A percentile compares a stretch with the other conserved stretches of the same genome.
These are phyloP conservation scores for Odocoileus hemionus DNA, from an alignment of 2,113 vertebrate genomes.

Conservation along the genomic window DNA sequence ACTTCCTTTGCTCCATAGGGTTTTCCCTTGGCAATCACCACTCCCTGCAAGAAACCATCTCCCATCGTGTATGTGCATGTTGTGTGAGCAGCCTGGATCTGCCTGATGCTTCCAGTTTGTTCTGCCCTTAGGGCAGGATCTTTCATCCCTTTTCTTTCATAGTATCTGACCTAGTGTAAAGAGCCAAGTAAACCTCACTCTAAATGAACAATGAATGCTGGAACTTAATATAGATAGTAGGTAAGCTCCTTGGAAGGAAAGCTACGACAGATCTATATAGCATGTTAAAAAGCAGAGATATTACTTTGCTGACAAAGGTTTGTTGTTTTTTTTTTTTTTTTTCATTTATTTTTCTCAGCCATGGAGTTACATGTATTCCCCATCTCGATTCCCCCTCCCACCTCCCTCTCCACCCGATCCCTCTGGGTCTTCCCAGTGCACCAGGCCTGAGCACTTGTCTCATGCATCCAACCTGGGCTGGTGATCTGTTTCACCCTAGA, in stretches of 20 bases:
- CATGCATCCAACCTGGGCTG: no score
- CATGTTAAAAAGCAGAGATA: not conserved
- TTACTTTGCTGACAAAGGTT: not conserved
- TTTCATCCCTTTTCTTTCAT: conserved; percentile 29
- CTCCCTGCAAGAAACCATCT: not conserved
- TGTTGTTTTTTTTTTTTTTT: not conserved
- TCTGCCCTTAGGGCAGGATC: not conserved
- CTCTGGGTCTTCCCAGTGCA: no score
- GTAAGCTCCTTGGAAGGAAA: not conserved
- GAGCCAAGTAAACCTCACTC: not conserved
- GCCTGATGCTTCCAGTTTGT: not conserved
- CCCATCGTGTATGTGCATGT: not conserved
- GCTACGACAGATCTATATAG: not conserved
- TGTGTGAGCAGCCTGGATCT: not conserved
- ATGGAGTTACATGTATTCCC: no score
- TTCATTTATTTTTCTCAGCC: no score
- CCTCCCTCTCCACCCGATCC: no score
- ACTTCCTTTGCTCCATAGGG: not conserved
- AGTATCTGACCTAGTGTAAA: not conserved
- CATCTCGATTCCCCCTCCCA: no score
- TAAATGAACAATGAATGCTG: conserved; percentile 9
- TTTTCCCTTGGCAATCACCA: not conserved
- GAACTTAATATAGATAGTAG: conserved; percentile 33
- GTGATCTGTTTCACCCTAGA: no score
- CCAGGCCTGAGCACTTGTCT: no score